Evolutionary conservation across 2,113 vertebrate genomes (phyloP), one percentile per base, ranked within the genome.

Genomic region (Riparia riparia): DNA sequence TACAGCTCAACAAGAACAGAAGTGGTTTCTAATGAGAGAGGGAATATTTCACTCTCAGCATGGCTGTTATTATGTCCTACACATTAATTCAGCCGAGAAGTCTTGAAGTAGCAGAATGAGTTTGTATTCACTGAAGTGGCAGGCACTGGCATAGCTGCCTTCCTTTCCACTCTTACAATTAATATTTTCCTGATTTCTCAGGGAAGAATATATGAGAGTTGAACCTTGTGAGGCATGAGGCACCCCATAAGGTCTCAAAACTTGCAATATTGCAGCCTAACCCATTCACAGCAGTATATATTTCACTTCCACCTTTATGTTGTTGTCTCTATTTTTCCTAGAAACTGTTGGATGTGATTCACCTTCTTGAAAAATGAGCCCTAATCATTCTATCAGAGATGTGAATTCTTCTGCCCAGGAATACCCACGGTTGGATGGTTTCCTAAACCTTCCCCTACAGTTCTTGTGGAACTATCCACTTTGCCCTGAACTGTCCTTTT

Each of bases 21-120:
- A 96, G 95, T 95, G 96, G 78, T 94, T 97, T 90, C 95, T 97
- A 94, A 96, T 91, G 90, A 97, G 90, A 91, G 78, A 86, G 73
- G 78, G 91, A 93, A 94, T 93, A 90, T 94, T 94, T 96, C 74
- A 65, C 87, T 90, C 94, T 90, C 95, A 96, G 94, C 90, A 94
- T 88, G 91, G 84, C 87, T 96, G 53, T 94, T 95, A 95, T 93
- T 94, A 88, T 88, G 85, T 79, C 91, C 95, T 91, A 93, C 54
- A 47, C 78, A 83, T 96, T 95, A 97, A 96, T 94, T 94, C 94
- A 94, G 58, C 41, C 0, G 3, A 91, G 87, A 91, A 95, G 58
- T 66, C 95, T 77, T 93, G 82, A 94, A 93, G 93, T 58, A 91
- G 74, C 70, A 82, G 71, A 65, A 72, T 66, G 82, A 65, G 78